phyloP scores from a whole-genome alignment of 2,797 vertebrate species.

The Spinibarbus caldwelli region DNA sequence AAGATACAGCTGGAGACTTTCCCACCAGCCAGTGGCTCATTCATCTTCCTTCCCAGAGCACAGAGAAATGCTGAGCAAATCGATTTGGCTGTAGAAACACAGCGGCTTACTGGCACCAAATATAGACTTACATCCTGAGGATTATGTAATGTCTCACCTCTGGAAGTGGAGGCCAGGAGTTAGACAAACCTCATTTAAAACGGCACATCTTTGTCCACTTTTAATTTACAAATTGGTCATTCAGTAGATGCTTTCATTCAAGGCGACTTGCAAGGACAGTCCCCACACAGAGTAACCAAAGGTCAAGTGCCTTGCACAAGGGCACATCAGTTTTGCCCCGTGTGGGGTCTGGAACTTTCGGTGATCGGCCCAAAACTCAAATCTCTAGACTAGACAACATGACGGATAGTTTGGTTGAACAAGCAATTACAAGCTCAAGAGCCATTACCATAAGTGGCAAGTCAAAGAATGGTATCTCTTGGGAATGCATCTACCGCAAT shows the following conservation, averaged over 20 bases:
- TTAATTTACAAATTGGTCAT: neutral
- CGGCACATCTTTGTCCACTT: neutral
- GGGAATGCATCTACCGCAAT: neutral
- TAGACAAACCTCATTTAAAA: constrained; percentile 13
- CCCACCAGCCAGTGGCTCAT: constrained; percentile 8
- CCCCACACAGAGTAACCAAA: neutral
- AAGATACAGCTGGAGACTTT: constrained; percentile 13
- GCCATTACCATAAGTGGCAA: neutral
- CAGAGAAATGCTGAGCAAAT: constrained; percentile 18
- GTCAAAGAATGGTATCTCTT: neutral
- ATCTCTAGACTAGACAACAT: neutral
- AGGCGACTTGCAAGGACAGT: neutral
- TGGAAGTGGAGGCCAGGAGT: neutral
- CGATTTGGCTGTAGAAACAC: neutral
- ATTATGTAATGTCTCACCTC: constrained; percentile 40
- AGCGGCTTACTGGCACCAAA: neutral
- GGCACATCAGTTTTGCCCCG: neutral
- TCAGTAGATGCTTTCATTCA: neutral
- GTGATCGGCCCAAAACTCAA: neutral
- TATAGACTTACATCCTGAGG: constrained; percentile 23
- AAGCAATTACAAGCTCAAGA: neutral
- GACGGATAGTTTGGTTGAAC: neutral
- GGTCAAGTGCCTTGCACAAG: neutral
- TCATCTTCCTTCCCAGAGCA: constrained; percentile 14
- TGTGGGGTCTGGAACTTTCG: neutral